phyloP scores from a whole-genome alignment of 2,113 vertebrate species.

The Stomatorhinus ivindoensis region DNA sequence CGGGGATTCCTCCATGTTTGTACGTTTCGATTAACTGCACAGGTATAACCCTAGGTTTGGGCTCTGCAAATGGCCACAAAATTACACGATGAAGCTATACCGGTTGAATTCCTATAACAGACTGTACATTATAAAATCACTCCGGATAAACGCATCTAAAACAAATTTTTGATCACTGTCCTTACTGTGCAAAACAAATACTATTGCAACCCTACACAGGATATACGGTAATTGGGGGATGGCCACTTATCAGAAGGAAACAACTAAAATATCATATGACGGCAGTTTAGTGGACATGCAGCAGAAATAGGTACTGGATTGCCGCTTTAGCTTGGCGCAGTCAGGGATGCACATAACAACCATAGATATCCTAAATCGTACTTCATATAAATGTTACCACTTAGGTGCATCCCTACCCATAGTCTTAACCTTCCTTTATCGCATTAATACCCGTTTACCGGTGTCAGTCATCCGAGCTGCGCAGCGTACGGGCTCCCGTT shows the following conservation, averaged over 20 bases:
- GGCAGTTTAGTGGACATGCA: neutral
- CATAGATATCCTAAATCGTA: too few species aligned
- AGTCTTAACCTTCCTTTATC: neutral
- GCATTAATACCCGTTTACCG: neutral
- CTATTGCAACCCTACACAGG: neutral
- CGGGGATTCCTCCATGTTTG: constrained; percentile 54
- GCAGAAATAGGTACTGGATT: neutral
- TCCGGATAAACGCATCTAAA: neutral
- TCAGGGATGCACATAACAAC: too few species aligned
- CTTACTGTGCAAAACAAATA: neutral
- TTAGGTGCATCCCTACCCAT: too few species aligned
- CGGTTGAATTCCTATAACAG: neutral
- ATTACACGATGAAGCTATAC: neutral
- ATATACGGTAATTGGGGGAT: neutral
- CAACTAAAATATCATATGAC: neutral
- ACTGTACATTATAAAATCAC: neutral
- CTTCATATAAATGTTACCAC: too few species aligned
- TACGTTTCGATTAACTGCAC: constrained; percentile 64
- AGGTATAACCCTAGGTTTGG: constrained; percentile 38
- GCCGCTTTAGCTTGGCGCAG: too few species aligned
- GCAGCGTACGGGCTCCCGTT: neutral
- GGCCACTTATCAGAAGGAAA: neutral
- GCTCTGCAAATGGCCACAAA: neutral
- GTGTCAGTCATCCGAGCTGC: neutral
- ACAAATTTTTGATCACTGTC: neutral